phyloP scores from a whole-genome alignment of 2,113 vertebrate species.

The Labrus mixtus region DNA sequence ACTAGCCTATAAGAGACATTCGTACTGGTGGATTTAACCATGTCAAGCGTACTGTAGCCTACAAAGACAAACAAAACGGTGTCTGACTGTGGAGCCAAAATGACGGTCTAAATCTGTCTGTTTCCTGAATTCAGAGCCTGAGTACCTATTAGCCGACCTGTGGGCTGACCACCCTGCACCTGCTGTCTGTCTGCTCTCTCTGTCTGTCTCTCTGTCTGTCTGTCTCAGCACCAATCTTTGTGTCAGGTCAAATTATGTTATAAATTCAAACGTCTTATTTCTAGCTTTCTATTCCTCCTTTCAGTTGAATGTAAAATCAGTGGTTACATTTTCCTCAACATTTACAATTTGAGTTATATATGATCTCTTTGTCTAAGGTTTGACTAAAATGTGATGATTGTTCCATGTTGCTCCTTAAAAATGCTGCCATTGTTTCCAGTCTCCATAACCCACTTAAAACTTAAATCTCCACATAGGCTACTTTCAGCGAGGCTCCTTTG shows the following conservation, averaged over 20 bases:
- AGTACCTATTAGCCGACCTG: constrained; percentile 45
- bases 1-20: constrained; percentile 10
- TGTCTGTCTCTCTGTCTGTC: constrained; percentile 22
- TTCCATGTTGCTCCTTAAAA: constrained; percentile 28
- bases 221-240: background rate
- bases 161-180: constrained; percentile 41
- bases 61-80: constrained; percentile 21
- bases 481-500: constrained; percentile 33
- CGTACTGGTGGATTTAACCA: constrained; percentile 25
- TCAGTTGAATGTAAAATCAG: background rate
- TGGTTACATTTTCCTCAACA: background rate
- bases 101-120: constrained; percentile 20
- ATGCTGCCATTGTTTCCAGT: constrained; percentile 45
- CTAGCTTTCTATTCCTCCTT: background rate
- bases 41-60: constrained; percentile 5
- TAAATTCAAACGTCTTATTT: background rate
- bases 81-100: constrained; percentile 22
- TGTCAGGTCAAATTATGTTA: background rate
- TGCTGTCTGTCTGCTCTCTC: constrained; percentile 32
- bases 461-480: constrained; percentile 30
- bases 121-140: constrained; percentile 43
- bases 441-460: constrained; percentile 39
- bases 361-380: background rate
- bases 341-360: background rate
- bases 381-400: constrained; percentile 24